Base-by-base conservation (phyloP, 2,113 vertebrate genomes). In the Vimba vimba region DNA sequence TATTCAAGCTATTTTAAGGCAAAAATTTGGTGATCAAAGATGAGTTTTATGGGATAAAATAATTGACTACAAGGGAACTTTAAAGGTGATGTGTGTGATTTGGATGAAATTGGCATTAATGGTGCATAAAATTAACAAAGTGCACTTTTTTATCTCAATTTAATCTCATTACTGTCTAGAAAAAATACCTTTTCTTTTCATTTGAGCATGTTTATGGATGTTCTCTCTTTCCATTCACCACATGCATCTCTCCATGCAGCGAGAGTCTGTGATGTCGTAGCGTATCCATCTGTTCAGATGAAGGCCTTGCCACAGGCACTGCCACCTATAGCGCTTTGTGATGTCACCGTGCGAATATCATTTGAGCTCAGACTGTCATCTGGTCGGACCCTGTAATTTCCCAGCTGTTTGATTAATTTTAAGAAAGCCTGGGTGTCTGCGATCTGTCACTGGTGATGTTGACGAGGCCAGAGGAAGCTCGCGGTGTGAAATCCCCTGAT, bases 341-440 rank as follows among this genome's bases (percentile, higher is more conserved):
- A 82, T 89, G 77, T 88, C 78, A 84, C 73, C 6, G 4, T 57
- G 39, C 27, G 57, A 69, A 36, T 47, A 85, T 57, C 74, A 60
- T 75, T 74, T 47, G 47, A 69, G 73, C 33, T 30, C 23, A 50
- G 47, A 50, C 69, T 81, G 71, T 82, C 80, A 60, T 82, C 57
- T 52, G 77, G 73, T 80, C 55, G 23, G 30, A 59, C 17, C 86
- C 74, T 43, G 55, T 69, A 30, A 86, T 80, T 69, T 75, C 25
- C 33, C 86, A 85, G 85, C 82, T 86, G 85, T 87, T 88, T 84
- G 79, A 84, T 86, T 84, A 85, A 81, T 82, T 85, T 71, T 71
- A 64, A 50, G 64, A 82, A 73, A 64, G 60, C 76, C 50, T 47
- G 23, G 2, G 78, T 45, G 73, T 85, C 66, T 45, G 59, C 12